A percentile compares a stretch with the other conserved stretches of the same genome.
Evolutionary conservation across 64 coral and sea anemone genomes (phyloP).

Genomic region (Stylophora pistillata): DNA sequence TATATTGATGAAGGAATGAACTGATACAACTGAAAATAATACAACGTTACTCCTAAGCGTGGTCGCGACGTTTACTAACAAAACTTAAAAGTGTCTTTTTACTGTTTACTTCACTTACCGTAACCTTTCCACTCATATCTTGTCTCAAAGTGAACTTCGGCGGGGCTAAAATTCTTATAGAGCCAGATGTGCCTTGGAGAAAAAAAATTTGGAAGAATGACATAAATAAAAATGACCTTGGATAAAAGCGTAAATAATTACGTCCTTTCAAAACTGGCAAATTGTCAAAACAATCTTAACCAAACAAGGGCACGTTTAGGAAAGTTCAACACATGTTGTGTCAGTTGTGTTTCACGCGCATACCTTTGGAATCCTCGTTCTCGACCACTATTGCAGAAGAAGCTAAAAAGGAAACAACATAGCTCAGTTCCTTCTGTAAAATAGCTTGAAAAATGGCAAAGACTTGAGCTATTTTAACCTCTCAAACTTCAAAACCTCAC

Average conservation of each 20-base stretch:
- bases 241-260: not conserved
- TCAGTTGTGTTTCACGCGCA: not conserved
- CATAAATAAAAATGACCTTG: not conserved
- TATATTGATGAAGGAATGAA: too few relatives aligned
- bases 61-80: too few relatives aligned
- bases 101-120: not conserved
- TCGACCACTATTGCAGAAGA: not conserved
- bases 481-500: conserved; percentile 13
- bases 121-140: not conserved
- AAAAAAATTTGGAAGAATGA: not conserved
- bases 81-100: not conserved
- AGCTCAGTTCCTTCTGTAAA: not conserved
- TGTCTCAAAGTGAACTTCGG: conserved; percentile 36
- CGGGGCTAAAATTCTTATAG: conserved; percentile 24
- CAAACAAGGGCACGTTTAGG: not conserved
- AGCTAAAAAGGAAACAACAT: conserved; percentile 12
- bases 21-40: too few relatives aligned
- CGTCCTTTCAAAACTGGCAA: conserved; percentile 1
- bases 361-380: conserved; percentile 36
- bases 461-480: not conserved
- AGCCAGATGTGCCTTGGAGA: not conserved
- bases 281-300: not conserved
- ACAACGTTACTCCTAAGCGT: too few relatives aligned
- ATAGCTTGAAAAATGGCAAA: not conserved
- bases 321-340: not conserved